Evolutionary conservation across 2,113 vertebrate genomes (phyloP), one percentile per base, ranked within the genome.

Genomic region (Pterocles orientalis): DNA sequence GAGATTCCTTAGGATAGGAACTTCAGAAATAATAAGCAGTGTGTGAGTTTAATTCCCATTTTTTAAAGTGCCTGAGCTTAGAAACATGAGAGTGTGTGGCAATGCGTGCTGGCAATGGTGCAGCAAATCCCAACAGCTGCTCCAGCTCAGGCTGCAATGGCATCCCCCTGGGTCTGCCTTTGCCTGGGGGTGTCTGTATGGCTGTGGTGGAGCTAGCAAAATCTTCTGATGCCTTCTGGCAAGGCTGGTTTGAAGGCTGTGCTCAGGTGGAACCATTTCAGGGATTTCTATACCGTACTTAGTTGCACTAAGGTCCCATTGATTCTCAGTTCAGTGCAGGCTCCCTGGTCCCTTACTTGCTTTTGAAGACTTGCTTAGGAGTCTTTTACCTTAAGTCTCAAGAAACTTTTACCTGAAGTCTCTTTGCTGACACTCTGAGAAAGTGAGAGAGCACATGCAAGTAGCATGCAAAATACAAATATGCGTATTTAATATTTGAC

Each of bases 81-180:
- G 66, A 48, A 86, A 58, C 48, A 60, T 2, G 2, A 45, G 23
- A 65, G 33, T 4, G 4, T 1, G 12, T 13, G 48, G 54, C 53
- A 60, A 45, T 1, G 0, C 20, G 4, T 4, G 24, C 21, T 28
- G 34, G 65, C 0, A 0, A 23, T 2, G 29, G 45, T 7, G 41
- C 28, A 5, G 41, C 51, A 71, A 80, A 86, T 39, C 41, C n/a
- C 9, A 23, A 33, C 7, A 21, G 48, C 10, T 76, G 57, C 45
- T 64, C 34, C 31, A 33, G 36, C 26, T 54, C 25, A 16, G 65
- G 14, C 57, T 88, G 61, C 1, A 7, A 5, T 0, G 0, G 33
- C 29, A 33, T 20, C 33, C 0, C 0, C 66, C 41, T 19, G 45
- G 17, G 31, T 47, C 19, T 84, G 77, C 69, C 64, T 69, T n/a